These are phyloP conservation scores for Lypha dubia DNA, from an alignment of 2,888 invertebrate genomes.

Conservation along the genomic window DNA sequence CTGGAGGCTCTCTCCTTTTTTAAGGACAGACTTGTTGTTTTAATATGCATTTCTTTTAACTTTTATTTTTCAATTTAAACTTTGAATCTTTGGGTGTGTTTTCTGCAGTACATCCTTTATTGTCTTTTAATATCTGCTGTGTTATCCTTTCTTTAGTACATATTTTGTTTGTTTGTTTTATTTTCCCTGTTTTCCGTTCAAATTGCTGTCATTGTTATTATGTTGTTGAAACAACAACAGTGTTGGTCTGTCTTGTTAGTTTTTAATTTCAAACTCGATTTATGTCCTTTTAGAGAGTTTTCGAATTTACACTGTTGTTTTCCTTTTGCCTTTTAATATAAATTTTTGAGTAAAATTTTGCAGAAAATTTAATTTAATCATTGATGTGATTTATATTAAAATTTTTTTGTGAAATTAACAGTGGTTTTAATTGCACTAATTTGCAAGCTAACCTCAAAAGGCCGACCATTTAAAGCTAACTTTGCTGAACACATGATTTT, in stretches of 20 bases:
- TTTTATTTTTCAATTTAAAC: constrained; percentile 81
- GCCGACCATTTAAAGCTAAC: no score
- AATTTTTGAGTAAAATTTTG: neutral
- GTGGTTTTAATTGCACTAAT: neutral
- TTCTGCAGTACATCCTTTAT: constrained; percentile 7
- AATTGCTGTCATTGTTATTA: constrained; percentile 59
- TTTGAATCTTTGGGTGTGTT: constrained; percentile 63
- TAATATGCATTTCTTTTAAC: constrained; percentile 71
- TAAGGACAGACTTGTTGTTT: neutral
- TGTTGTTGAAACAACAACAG: constrained; percentile 26
- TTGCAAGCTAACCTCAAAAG: no score
- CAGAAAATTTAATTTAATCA: no score
- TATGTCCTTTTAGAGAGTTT: neutral
- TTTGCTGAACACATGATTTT: no score
- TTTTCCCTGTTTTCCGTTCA: constrained; percentile 2
- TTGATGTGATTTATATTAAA: no score
- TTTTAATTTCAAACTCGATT: constrained; percentile 24
- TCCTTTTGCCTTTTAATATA: neutral
- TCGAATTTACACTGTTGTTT: constrained; percentile 6
- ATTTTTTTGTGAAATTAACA: neutral
- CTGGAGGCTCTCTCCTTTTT: neutral
- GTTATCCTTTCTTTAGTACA: constrained; percentile 30
- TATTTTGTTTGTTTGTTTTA: constrained; percentile 33
- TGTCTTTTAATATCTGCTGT: constrained; percentile 28
- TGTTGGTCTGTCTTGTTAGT: constrained; percentile 1